phyloP scores from a whole-genome alignment of 2,888 invertebrate species.

The Drosophila kuntzei region DNA sequence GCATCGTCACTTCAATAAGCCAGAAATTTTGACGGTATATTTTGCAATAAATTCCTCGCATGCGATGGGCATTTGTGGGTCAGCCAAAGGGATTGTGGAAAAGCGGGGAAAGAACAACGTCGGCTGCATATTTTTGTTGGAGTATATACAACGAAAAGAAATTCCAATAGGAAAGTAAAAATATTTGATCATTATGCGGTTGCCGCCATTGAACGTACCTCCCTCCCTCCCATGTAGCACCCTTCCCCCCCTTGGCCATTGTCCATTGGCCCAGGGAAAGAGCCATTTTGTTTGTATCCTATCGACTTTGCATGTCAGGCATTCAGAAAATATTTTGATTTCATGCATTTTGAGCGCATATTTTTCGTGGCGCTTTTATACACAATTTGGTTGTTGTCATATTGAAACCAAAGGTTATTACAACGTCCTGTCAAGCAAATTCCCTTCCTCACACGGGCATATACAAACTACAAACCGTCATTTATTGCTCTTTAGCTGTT shows the following conservation, averaged over 20 bases:
- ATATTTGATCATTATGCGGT: conserved; percentile 48
- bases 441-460: too few relatives aligned
- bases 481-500: neutral
- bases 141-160: conserved; percentile 9
- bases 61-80: conserved; percentile 17
- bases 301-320: conserved; percentile 18
- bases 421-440: neutral
- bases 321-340: conserved; percentile 46
- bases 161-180: conserved; percentile 32
- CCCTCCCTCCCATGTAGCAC: neutral
- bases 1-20: conserved; percentile 7
- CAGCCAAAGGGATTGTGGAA: neutral
- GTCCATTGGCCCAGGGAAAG: neutral
- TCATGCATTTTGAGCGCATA: conserved; percentile 29
- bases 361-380: conserved; percentile 6
- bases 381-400: neutral
- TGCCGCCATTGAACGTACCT: neutral
- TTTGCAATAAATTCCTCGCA: conserved; percentile 35
- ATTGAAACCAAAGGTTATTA: neutral
- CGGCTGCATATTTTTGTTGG: conserved; percentile 17
- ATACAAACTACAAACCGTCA: neutral
- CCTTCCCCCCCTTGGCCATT: neutral
- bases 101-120: neutral
- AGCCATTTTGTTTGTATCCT: neutral
- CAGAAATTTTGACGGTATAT: conserved; percentile 34